Conservation (phyloP, 1,140 invertebrate genomes). For the Drosophila lacteicornis region DNA sequence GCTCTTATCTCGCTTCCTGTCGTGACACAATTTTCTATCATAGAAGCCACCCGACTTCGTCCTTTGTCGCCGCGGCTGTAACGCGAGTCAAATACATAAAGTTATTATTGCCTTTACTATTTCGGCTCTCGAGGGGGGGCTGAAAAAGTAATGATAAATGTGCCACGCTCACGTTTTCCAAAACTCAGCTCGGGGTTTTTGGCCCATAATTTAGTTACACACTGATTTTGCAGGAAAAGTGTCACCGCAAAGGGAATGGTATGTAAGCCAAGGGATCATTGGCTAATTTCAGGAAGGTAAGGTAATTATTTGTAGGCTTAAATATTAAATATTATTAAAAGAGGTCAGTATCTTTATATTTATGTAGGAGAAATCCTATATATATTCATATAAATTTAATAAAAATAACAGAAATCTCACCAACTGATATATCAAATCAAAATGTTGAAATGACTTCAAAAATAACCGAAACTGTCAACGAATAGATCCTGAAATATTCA, state of each 20-base stretch:
- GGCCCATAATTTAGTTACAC: constrained; percentile 63
- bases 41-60: constrained; percentile 55
- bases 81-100: constrained; percentile 72
- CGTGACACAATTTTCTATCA: constrained; percentile 84
- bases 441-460: too few species aligned
- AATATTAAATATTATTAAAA: too few species aligned
- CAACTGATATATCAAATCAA: too few species aligned
- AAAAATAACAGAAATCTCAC: too few species aligned
- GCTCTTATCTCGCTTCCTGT: constrained; percentile 85
- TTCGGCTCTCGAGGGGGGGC: constrained; percentile 6
- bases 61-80: constrained; percentile 11
- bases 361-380: too few species aligned
- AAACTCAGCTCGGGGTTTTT: not conserved
- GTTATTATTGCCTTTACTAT: constrained; percentile 75
- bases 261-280: not conserved
- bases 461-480: too few species aligned
- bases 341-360: too few species aligned
- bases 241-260: not conserved
- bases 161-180: constrained; percentile 69
- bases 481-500: too few species aligned
- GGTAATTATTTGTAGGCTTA: not conserved
- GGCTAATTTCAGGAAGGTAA: not conserved
- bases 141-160: constrained; percentile 69
- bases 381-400: too few species aligned
- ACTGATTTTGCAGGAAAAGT: constrained; percentile 24